These are phyloP conservation scores for Epizoanthus rinbou DNA, from an alignment of 92 coral and sea anemone genomes.

Conservation along the genomic window DNA sequence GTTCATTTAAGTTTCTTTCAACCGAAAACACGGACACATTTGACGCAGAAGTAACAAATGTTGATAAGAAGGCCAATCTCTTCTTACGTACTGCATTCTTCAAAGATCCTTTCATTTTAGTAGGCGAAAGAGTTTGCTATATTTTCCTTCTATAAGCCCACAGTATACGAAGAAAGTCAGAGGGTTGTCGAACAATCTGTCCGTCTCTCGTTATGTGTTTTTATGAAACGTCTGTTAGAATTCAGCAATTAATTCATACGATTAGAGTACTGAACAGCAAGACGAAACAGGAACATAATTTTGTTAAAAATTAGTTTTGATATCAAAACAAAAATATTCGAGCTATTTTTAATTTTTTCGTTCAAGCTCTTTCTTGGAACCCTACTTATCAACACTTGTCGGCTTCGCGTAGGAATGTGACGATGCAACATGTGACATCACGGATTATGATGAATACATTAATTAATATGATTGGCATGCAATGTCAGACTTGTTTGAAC, in stretches of 20 bases:
- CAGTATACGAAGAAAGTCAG: conserved; percentile 60
- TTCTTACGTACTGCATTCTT: conserved; percentile 12
- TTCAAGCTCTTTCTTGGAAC: neutral
- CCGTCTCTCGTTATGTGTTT: conserved; percentile 28
- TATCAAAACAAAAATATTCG: too few relatives aligned
- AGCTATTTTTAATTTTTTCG: too few relatives aligned
- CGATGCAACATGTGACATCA: neutral
- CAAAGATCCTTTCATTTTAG: neutral
- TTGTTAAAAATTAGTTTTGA: neutral
- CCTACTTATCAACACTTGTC: conserved; percentile 46
- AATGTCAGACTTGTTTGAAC: neutral
- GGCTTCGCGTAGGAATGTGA: conserved; percentile 33
- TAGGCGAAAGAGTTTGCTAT: conserved; percentile 39
- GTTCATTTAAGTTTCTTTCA: conserved; percentile 24
- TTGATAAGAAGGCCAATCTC: conserved; percentile 27
- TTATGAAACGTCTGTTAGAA: conserved; percentile 21
- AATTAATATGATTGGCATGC: conserved; percentile 29
- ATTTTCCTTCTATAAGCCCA: conserved; percentile 63
- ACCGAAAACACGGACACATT: neutral
- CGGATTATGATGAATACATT: neutral
- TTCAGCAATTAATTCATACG: conserved; percentile 6
- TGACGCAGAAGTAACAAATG: conserved; percentile 43
- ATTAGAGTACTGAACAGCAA: conserved; percentile 17
- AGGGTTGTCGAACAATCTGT: neutral
- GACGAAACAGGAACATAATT: neutral